phyloP scores from a whole-genome alignment of 2,888 invertebrate genomes.

The Ashinkailepas kermadecensis region DNA sequence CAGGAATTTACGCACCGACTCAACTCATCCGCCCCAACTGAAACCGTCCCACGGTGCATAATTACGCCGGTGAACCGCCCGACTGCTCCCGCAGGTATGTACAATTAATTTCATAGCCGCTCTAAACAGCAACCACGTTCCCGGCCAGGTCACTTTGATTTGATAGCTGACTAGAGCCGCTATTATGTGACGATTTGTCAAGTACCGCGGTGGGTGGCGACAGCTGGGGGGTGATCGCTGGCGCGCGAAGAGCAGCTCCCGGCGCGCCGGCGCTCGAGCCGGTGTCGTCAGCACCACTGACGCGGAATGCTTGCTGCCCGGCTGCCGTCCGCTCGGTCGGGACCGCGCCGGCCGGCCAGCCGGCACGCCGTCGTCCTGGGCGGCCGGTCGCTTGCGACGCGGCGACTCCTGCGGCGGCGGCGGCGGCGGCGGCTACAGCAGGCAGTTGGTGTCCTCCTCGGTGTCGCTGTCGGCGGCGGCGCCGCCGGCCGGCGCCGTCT shows the following conservation, averaged over 20 bases:
- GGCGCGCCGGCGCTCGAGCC: background rate
- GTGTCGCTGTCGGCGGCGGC: constrained; percentile 13
- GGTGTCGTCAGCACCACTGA: no score
- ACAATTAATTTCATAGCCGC: background rate
- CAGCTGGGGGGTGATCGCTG: background rate
- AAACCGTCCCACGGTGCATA: background rate
- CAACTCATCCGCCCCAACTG: background rate
- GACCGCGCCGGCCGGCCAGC: background rate
- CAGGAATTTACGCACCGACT: background rate
- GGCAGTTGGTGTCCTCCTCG: constrained; percentile 18
- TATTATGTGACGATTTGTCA: background rate
- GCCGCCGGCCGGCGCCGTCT: background rate
- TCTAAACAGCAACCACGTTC: background rate
- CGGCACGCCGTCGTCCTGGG: background rate
- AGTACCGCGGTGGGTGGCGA: background rate
- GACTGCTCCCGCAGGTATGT: background rate
- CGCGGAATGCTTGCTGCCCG: background rate
- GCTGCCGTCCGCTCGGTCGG: background rate
- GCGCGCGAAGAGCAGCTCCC: background rate
- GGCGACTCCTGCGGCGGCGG: background rate
- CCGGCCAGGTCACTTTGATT: background rate
- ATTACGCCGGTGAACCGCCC: background rate
- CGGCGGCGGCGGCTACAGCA: background rate
- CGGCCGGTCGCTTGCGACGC: background rate
- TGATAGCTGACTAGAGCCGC: constrained; percentile 1